Evolutionary conservation across 2,113 vertebrate species (phyloP).

Genomic region (Solenodon paradoxus): DNA sequence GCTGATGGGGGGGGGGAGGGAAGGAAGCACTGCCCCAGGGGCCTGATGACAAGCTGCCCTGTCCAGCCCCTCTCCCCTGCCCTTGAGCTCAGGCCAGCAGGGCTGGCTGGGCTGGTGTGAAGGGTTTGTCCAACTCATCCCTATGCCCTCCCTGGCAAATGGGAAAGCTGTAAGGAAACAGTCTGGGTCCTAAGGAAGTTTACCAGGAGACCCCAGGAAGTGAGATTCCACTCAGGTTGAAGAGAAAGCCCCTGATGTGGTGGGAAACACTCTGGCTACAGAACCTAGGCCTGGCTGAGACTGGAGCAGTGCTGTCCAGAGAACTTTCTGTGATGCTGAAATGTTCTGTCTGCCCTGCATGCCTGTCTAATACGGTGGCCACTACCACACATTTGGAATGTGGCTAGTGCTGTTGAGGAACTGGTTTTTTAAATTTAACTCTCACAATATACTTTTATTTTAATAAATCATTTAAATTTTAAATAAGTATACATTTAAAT

Average conservation of each 20-base stretch:
- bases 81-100: background rate
- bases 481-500: background rate
- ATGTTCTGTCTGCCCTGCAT: background rate
- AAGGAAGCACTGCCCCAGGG: background rate
- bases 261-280: background rate
- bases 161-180: background rate
- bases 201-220: background rate
- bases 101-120: background rate
- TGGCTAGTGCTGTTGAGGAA: background rate
- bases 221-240: background rate
- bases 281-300: background rate
- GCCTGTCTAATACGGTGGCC: background rate
- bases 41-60: slow-evolving; percentile 59
- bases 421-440: background rate
- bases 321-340: background rate
- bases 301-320: fast-evolving
- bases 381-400: fast-evolving
- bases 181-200: background rate
- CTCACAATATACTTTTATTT: background rate
- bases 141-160: background rate
- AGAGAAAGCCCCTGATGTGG: background rate
- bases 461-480: background rate
- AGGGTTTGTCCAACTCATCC: background rate
- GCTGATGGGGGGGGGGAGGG: slow-evolving; percentile 24
- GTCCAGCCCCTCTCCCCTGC: background rate